phyloP scores from a whole-genome alignment of 2,113 vertebrate genomes.

The Apteryx mantelli region DNA sequence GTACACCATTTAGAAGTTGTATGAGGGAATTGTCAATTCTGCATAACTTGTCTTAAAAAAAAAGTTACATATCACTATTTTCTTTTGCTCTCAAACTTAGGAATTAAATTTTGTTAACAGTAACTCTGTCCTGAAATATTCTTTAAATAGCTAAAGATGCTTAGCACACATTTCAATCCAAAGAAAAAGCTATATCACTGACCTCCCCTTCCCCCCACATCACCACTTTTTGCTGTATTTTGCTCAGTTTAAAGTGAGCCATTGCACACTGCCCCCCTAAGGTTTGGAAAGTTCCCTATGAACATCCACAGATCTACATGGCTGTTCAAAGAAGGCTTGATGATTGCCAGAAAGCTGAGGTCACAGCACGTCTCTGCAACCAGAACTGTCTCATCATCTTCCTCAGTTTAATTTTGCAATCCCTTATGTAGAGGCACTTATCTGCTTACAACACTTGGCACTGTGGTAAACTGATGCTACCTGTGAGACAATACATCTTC shows the following conservation, averaged over 20 bases:
- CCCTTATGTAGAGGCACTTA: fast-evolving
- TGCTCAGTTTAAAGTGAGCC: not conserved
- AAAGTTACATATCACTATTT: not conserved
- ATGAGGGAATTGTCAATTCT: not conserved
- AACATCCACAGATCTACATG: not conserved
- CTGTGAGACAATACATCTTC: not conserved
- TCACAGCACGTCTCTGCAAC: not conserved
- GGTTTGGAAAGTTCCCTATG: not conserved
- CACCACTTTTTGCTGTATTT: not conserved
- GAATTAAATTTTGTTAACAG: not conserved
- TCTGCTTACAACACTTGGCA: fast-evolving
- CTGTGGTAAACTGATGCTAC: not conserved
- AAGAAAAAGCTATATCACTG: not conserved
- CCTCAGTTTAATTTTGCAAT: not conserved
- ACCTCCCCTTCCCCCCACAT: fast-evolving
- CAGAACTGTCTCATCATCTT: not conserved
- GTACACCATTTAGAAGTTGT: too few species aligned
- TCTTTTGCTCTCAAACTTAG: not conserved
- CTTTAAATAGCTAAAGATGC: not conserved
- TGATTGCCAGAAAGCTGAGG: not conserved
- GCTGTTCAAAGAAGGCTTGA: not conserved
- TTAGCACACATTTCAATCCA: not conserved
- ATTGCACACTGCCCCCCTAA: not conserved
- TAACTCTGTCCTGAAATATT: not conserved
- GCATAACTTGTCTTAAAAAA: not conserved